Evolutionary conservation across 1,140 invertebrate species (phyloP).

Genomic region (Diabrotica undecimpunctata): DNA sequence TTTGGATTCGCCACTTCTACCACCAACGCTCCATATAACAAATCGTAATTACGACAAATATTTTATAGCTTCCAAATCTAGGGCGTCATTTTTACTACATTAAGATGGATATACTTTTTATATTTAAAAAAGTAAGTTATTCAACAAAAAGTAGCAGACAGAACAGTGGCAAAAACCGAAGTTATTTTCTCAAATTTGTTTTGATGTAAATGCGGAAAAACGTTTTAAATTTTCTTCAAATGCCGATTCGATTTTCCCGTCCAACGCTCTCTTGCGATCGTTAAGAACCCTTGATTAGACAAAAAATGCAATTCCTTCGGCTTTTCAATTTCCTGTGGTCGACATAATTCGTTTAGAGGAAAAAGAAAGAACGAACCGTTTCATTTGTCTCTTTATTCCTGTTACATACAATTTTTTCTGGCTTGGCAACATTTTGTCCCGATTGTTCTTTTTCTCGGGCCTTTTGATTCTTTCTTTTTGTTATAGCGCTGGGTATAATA

Average conservation of each 20-base stretch:
- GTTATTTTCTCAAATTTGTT: not conserved
- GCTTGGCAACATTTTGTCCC: not conserved
- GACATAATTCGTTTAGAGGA: not conserved
- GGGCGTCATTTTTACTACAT: too few relatives aligned
- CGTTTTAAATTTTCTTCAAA: not conserved
- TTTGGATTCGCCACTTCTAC: too few relatives aligned
- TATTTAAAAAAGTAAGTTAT: too few relatives aligned
- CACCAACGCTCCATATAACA: too few relatives aligned
- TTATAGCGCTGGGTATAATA: not conserved
- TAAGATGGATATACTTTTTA: too few relatives aligned
- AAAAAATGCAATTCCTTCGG: constrained; percentile 2
- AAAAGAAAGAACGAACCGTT: not conserved
- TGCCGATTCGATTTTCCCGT: not conserved
- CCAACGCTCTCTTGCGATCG: not conserved
- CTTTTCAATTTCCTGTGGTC: constrained; percentile 2
- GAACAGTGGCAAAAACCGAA: too few relatives aligned
- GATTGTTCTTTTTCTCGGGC: not conserved
- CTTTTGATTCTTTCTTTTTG: not conserved
- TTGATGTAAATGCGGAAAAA: constrained; percentile 1
- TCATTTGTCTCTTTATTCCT: not conserved
- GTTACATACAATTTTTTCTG: constrained; percentile 2
- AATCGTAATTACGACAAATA: too few relatives aligned
- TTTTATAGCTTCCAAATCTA: too few relatives aligned
- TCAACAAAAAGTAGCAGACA: too few relatives aligned
- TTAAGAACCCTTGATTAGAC: constrained; percentile 2